Conservation (phyloP, 2,113 vertebrate species). For the Ginglymostoma cirratum region DNA sequence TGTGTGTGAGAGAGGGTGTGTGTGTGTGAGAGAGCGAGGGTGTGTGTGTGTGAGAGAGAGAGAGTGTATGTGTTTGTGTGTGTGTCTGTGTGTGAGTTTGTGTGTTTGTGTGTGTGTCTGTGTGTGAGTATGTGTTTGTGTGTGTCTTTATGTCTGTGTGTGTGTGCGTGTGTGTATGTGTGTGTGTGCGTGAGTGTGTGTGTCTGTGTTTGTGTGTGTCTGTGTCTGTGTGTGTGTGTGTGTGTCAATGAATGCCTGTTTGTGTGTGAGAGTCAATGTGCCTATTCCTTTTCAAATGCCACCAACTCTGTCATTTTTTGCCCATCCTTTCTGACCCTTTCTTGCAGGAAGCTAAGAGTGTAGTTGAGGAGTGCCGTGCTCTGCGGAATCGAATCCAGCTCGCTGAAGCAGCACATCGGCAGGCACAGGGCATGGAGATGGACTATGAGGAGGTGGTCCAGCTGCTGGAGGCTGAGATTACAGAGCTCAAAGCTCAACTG, state of each 20-base stretch:
- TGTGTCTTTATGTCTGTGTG: neutral
- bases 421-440: conserved; percentile 81
- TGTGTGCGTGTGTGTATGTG: neutral
- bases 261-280: neutral
- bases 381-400: conserved; percentile 70
- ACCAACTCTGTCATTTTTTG: neutral
- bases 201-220: neutral
- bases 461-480: conserved; percentile 82
- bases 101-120: neutral
- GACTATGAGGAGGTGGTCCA: conserved; percentile 92
- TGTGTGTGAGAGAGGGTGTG: too few species aligned
- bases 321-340: neutral
- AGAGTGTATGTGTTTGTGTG: too few species aligned
- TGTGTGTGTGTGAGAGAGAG: too few species aligned
- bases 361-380: conserved; percentile 67
- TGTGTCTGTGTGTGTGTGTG: neutral
- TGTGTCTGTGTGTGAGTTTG: neutral
- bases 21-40: too few species aligned
- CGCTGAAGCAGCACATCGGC: conserved; percentile 77
- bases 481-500: conserved; percentile 78
- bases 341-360: conserved; percentile 71
- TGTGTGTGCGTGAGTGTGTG: neutral
- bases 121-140: neutral
- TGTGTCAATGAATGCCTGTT: neutral
- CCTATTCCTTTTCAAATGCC: neutral